Base-by-base conservation (phyloP, 2,888 invertebrate species). In the Coronaproctus castanopsis region DNA sequence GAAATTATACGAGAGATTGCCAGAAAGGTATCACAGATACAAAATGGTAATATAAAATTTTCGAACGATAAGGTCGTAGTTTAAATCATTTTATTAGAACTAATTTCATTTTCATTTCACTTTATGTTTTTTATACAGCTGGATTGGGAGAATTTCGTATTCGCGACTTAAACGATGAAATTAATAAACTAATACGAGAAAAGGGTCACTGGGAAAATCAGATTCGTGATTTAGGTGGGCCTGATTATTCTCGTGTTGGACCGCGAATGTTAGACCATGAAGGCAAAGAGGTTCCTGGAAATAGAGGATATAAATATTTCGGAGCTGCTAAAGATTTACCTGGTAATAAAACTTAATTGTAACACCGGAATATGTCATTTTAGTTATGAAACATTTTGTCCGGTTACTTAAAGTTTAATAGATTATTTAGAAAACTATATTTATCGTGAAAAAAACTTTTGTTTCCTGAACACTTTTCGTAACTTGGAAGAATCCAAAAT, bases 111-210 rank as follows among this genome's bases (percentile, higher is more conserved):
- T 21, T 54, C n/a, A 58, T 19, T 19, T 48, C 23, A 21, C 23
- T 1, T 23, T 54, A 21, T 24, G 61, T 55, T 55, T 55, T 57
- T 62, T 61, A 70, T 71, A 8, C 66, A 85, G 88, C 98, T 65
- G 98, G 98, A 61, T 77, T 98, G n/a, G 98, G 98, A 2, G 98
- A 99, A 74, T 99, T 96, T 71, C 82, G 96, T 22, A 89, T 99
- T 64, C 80, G 98, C 19, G 98, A 99, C 71, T 75, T 99, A 21
- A 99, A 99, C 71, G 98, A 99, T 74, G 97, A 99, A 73, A 99
- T 99, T 66, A 99, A 99, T 73, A 97, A 98, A 73, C 72, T 97
- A 64, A 77, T 99, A 62, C 77, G 96, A 54, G 93, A 97, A 70
- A 96, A 96, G 70, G 80, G 92, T 0, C 95, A 96, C 70, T 99